phyloP scores from a whole-genome alignment of 2,888 invertebrate species.

The Chymomyza caudatula region DNA sequence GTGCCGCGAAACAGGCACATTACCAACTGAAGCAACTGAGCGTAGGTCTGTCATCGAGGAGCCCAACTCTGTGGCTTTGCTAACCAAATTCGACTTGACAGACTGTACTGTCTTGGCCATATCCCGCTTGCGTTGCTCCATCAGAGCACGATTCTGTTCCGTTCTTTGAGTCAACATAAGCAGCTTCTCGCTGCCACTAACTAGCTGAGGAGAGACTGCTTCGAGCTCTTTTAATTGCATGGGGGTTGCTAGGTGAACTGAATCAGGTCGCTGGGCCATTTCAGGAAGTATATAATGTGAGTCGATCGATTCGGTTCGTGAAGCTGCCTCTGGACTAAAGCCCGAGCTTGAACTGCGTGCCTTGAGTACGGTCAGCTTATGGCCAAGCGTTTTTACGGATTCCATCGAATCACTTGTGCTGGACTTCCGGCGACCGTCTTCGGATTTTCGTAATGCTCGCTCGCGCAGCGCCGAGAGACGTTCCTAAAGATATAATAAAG shows the following conservation, averaged over 20 bases:
- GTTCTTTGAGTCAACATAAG: conserved; percentile 79
- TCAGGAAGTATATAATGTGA: background rate
- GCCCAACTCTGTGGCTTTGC: conserved; percentile 74
- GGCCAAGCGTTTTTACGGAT: conserved; percentile 45
- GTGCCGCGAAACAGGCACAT: conserved; percentile 64
- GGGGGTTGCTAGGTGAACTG: background rate
- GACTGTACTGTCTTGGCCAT: conserved; percentile 78
- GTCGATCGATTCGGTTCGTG: conserved; percentile 27
- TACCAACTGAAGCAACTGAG: conserved; percentile 30
- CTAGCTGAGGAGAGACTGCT: background rate
- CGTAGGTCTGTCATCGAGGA: conserved; percentile 77
- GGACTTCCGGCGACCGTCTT: conserved; percentile 27
- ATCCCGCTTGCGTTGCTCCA: conserved; percentile 80
- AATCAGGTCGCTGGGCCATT: background rate
- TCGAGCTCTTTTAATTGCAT: background rate
- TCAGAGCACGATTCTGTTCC: conserved; percentile 80
- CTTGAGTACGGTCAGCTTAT: conserved; percentile 27
- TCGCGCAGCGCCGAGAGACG: conserved; percentile 52
- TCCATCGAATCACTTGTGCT: conserved; percentile 53
- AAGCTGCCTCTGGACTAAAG: background rate
- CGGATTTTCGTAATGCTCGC: conserved; percentile 42
- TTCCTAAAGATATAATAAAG: conserved; percentile 32
- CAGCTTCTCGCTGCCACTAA: conserved; percentile 79
- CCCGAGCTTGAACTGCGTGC: conserved; percentile 3
- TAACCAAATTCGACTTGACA: conserved; percentile 68